Evolutionary conservation across 2,888 invertebrate species (phyloP), one percentile per base, ranked within the genome.

Genomic region (Ceraclea dissimilis): DNA sequence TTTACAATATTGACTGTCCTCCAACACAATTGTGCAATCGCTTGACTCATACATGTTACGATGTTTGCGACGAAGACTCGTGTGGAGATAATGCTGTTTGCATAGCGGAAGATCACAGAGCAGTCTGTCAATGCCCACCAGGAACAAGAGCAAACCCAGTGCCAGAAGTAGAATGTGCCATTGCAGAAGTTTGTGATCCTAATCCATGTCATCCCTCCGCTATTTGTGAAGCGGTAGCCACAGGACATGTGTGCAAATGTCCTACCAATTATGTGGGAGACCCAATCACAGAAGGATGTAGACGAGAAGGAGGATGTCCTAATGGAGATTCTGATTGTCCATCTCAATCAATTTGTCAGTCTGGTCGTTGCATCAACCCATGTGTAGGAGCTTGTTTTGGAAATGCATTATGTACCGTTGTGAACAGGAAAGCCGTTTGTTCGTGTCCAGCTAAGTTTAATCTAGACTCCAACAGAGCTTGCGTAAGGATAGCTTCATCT

Each of bases 61-160:
- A 88, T 68, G 89, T 86, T 6, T 93, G 93, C 67, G 82, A 84
- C 61, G 86, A 87, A 68, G 85, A 88, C 63, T 84, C 88, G 2
- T 94, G 93, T 66, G 93, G 93, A 0, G 82, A 81, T 17, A 91
- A 93, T 70, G 90, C 93, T 8, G 88, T 93, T 16, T 94, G 94
- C 68, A 83, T 93, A 63, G 85, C 89, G 4, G 90, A 92, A 70
- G 86, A 89, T 65, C 91, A 93, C 67, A 85, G 84, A 67, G 81
- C 86, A 8, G 81, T 80, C 17, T 94, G 94, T 65, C 89, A 90
- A 67, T 94, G 94, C 68, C 92, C 91, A 33, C 86, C 86, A 26
- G 93, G 93, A 10, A 90, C 82, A 67, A 82, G 79, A 64, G 82
- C 89, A 1, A 88, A 91, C 68, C 92, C 93, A 2, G 72, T 89